These are phyloP conservation scores for Meghimatium bilineatum DNA, from an alignment of 2,888 invertebrate species.

Conservation along the genomic window DNA sequence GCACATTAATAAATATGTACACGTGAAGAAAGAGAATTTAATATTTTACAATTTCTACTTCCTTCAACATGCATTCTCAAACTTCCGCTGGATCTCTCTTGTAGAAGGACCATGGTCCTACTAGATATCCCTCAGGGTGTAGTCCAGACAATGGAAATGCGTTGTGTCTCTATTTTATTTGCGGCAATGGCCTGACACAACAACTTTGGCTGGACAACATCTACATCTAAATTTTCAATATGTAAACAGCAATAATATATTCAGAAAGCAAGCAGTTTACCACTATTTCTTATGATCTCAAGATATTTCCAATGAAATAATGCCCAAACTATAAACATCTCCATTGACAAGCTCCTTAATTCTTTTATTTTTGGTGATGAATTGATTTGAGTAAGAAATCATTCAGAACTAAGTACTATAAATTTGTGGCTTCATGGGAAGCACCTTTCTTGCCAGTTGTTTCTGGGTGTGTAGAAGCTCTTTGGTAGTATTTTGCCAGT, in stretches of 20 bases:
- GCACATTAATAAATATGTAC: no score
- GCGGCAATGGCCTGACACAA: no score
- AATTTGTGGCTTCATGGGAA: constrained; percentile 15
- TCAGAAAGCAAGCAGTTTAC: neutral
- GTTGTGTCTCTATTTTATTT: no score
- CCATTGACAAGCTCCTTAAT: neutral
- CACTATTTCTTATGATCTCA: neutral
- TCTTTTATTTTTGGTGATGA: neutral
- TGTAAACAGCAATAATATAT: no score
- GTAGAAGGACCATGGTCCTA: no score
- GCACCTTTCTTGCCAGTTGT: constrained; percentile 17
- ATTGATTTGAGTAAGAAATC: neutral
- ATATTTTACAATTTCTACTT: neutral
- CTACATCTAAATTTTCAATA: no score
- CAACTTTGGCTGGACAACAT: no score
- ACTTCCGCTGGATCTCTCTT: no score
- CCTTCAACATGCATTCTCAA: no score
- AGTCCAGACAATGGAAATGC: no score
- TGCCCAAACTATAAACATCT: neutral
- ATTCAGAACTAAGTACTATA: constrained; percentile 1
- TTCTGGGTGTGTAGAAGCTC: constrained; percentile 32
- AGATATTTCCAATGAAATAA: neutral
- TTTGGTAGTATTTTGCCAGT: constrained; percentile 97
- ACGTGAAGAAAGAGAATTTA: no score
- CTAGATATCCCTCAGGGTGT: no score